Evolutionary conservation across 2,797 vertebrate species (phyloP).

Genomic region (Miichthys miiuy): DNA sequence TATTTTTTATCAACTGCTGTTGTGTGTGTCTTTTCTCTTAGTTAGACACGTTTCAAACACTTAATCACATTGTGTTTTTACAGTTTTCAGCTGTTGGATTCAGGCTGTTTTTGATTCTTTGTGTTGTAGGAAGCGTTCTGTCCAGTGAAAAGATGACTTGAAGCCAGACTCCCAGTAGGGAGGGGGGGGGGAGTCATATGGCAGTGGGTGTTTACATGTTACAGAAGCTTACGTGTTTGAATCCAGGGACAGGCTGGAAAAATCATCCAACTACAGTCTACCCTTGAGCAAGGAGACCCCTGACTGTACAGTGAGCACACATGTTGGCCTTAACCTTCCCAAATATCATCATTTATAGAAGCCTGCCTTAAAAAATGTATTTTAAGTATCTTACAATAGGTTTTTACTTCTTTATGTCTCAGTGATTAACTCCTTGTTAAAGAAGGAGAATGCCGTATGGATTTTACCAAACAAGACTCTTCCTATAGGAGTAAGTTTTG

Average conservation of each 20-base stretch:
- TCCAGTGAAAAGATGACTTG: background rate
- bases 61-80: conserved; percentile 4
- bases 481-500: background rate
- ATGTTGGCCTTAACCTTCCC: background rate
- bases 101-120: background rate
- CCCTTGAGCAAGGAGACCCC: background rate
- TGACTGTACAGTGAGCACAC: background rate
- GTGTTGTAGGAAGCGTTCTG: background rate
- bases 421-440: no score
- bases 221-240: conserved; percentile 9
- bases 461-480: background rate
- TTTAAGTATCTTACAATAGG: background rate
- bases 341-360: background rate
- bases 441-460: background rate
- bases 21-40: conserved; percentile 15
- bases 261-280: background rate
- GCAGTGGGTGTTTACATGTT: background rate
- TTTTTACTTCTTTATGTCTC: background rate
- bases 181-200: background rate
- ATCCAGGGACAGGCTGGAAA: background rate
- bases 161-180: background rate
- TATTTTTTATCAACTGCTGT: conserved; percentile 21
- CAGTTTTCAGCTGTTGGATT: background rate
- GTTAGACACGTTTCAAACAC: conserved; percentile 15
- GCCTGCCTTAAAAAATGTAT: background rate